Evolutionary conservation across 2,113 vertebrate species (phyloP), one percentile per base, ranked within the genome.

Genomic region (Eolophus roseicapilla): DNA sequence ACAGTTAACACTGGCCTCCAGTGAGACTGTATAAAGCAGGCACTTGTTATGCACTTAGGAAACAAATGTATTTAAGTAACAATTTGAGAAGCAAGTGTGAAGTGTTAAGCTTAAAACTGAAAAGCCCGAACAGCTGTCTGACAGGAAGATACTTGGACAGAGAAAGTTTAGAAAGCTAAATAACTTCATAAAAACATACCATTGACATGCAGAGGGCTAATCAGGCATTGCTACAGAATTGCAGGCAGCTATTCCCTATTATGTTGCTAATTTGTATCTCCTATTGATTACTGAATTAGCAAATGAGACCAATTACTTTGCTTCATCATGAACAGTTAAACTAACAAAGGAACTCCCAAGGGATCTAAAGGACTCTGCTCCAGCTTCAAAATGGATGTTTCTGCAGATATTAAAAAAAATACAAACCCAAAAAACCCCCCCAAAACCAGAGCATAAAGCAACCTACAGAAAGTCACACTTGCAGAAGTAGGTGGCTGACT

Each of bases 401-500:
- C 82, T 93, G 64, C 68, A 90, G 76, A 60, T 90, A 88, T 39
- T 78, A 27, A 14, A 19, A 39, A 50, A 31, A 31, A 50, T 15
- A 27, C 11, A 43, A 62, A n/a, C 37, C 65, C 75, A 78, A 37
- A 57, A 18, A 13, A 46, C 73, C 6, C 27, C 8, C 11, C 29
- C 33, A 8, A 16, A 10, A 78, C 46, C 17, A 52, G n/a, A 68
- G n/a, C 10, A 49, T 89, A 84, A 47, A 91, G 60, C 89, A 82
- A 44, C 86, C 88, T 81, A 92, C 76, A 78, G 69, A 93, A 96
- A 84, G 53, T 77, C 82, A 77, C 75, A 67, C 59, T 93, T 93
- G 75, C 33, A 70, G 67, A 77, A 91, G 92, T 90, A 94, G 93
- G 94, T 93, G 93, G 92, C 44, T 86, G 65, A 52, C 68, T 92